Conservation (phyloP, 2,113 vertebrate species). For the Anhinga rufa region DNA sequence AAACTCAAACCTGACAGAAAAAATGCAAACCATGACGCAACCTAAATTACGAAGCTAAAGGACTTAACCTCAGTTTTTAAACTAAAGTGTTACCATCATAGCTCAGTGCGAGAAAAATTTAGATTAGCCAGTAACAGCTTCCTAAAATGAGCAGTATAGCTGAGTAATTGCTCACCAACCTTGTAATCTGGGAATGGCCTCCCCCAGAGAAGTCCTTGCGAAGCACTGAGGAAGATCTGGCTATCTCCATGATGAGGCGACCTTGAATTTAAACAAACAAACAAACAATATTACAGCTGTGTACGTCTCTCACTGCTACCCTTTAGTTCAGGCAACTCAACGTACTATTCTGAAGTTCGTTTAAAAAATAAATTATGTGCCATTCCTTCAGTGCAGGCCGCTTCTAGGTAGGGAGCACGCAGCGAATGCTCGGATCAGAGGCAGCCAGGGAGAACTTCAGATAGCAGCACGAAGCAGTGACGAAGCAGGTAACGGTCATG, state of each 20-base stretch:
- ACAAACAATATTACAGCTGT: background rate
- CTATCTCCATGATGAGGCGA: background rate
- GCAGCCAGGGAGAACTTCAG: background rate
- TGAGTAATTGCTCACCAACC: background rate
- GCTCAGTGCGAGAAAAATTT: background rate
- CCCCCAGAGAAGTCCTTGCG: background rate
- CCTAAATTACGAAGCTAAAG: rapidly evolving
- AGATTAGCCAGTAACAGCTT: background rate
- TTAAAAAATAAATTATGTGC: background rate
- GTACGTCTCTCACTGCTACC: no score
- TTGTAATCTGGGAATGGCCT: background rate
- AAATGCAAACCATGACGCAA: rapidly evolving
- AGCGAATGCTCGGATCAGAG: background rate
- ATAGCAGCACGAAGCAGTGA: background rate
- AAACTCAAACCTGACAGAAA: background rate
- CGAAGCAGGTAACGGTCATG: no score
- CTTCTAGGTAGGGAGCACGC: background rate
- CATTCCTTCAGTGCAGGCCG: background rate
- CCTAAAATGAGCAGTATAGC: rapidly evolving
- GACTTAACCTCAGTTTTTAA: background rate
- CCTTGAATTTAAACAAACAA: background rate
- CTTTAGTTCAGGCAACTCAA: background rate
- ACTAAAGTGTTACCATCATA: background rate
- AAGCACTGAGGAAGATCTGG: background rate
- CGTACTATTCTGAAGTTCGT: background rate